These are phyloP conservation scores for Malacosoma neustria DNA, from an alignment of 2,888 invertebrate genomes.

Conservation along the genomic window DNA sequence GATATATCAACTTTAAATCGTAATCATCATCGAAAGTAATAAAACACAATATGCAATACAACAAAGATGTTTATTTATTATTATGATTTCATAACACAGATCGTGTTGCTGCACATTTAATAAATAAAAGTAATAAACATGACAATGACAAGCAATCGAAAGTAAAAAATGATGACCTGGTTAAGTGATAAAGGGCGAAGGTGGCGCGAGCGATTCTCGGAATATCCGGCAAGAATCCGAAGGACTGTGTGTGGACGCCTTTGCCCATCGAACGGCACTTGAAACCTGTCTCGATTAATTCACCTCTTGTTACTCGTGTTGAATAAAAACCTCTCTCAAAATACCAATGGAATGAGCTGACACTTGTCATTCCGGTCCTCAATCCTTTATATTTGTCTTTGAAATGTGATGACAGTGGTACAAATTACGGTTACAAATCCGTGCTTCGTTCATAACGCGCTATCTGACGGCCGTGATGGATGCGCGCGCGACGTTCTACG, in stretches of 20 bases:
- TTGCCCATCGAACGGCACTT: conserved; percentile 64
- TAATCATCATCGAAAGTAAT: too few species aligned
- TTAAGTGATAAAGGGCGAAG: conserved; percentile 30
- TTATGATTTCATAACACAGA: too few species aligned
- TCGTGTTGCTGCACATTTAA: too few species aligned
- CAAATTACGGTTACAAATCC: conserved; percentile 74
- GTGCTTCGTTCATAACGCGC: conserved; percentile 67
- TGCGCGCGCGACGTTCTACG: conserved; percentile 39
- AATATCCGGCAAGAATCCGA: conserved; percentile 53
- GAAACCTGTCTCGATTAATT: conserved; percentile 74
- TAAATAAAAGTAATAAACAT: conserved; percentile 8
- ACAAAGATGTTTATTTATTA: too few species aligned
- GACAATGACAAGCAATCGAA: conserved; percentile 14
- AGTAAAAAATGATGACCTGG: conserved; percentile 15
- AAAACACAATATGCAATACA: too few species aligned
- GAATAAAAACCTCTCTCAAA: conserved; percentile 71
- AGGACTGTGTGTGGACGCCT: conserved; percentile 44
- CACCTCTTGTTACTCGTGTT: conserved; percentile 70
- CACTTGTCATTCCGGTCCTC: conserved; percentile 71
- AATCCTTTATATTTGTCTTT: conserved; percentile 75
- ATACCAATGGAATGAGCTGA: conserved; percentile 67
- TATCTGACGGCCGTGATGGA: conserved; percentile 67
- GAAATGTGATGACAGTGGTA: conserved; percentile 75
- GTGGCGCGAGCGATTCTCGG: conserved; percentile 63
- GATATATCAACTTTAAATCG: too few species aligned